These are phyloP conservation scores for Acrocyrtus sp. DNA, from an alignment of 2,888 invertebrate genomes.

Conservation along the genomic window DNA sequence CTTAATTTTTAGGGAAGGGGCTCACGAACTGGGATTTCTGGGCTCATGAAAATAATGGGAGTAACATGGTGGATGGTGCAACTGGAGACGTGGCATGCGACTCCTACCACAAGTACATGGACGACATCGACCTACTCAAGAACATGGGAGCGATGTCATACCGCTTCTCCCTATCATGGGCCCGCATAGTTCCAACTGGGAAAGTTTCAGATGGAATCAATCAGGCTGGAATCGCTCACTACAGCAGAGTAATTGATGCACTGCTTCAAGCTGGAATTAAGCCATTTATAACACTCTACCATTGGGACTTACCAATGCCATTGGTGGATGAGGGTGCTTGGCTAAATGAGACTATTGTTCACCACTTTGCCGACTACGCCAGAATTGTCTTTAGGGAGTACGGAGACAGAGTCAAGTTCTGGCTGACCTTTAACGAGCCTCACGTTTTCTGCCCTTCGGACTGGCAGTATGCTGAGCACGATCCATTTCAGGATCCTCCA, in stretches of 20 bases:
- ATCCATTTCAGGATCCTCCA: slow-evolving; percentile 14
- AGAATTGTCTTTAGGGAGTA: slow-evolving; percentile 67
- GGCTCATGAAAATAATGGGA: slow-evolving; percentile 64
- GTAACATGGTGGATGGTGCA: slow-evolving; percentile 64
- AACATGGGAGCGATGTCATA: slow-evolving; percentile 57
- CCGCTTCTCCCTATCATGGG: slow-evolving; percentile 65
- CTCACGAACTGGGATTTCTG: slow-evolving; percentile 67
- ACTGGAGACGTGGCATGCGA: slow-evolving; percentile 67
- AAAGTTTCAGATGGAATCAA: slow-evolving; percentile 64
- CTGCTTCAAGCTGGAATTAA: slow-evolving; percentile 66
- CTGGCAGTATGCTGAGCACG: slow-evolving; percentile 65
- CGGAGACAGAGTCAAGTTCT: slow-evolving; percentile 68
- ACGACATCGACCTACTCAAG: slow-evolving; percentile 67
- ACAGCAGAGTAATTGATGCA: slow-evolving; percentile 68
- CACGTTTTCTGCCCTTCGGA: slow-evolving; percentile 29
- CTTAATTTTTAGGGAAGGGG: slow-evolving; percentile 66
- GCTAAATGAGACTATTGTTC: slow-evolving; percentile 67
- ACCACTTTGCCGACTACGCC: slow-evolving; percentile 70
- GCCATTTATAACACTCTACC: slow-evolving; percentile 73
- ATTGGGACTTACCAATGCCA: slow-evolving; percentile 71
- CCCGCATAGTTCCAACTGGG: slow-evolving; percentile 67
- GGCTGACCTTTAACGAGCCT: slow-evolving; percentile 38
- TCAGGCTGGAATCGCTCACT: slow-evolving; percentile 68
- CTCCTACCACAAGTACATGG: slow-evolving; percentile 67
- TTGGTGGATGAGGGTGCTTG: slow-evolving; percentile 69